These are phyloP conservation scores for Siphlonurus alternatus DNA, from an alignment of 2,888 invertebrate genomes.

Conservation along the genomic window DNA sequence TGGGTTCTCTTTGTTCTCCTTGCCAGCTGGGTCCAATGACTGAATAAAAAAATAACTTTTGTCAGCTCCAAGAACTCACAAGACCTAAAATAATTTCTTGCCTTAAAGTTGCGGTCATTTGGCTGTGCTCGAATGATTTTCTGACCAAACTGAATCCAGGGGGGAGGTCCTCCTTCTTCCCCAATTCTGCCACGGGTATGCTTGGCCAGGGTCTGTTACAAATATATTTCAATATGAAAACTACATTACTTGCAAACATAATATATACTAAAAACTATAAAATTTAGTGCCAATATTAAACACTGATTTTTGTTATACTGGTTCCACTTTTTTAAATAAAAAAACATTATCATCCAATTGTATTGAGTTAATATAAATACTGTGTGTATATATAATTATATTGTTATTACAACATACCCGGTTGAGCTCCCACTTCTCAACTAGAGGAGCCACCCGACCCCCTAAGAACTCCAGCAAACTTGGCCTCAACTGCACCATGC, in stretches of 20 bases:
- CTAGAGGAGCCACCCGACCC: conserved; percentile 64
- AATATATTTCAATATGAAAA: background rate
- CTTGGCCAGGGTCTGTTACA: conserved; percentile 38
- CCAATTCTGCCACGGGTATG: conserved; percentile 41
- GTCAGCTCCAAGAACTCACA: background rate
- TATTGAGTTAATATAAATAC: too few relatives aligned
- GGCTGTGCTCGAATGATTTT: conserved; percentile 40
- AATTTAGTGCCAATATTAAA: too few relatives aligned
- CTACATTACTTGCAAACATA: too few relatives aligned
- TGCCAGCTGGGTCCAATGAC: conserved; percentile 26
- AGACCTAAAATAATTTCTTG: conserved; percentile 6
- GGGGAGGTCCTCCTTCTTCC: conserved; percentile 65
- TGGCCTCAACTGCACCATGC: conserved; percentile 53
- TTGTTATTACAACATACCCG: too few relatives aligned
- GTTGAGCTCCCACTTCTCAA: conserved; percentile 76
- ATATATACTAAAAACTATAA: too few relatives aligned
- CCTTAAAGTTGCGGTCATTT: conserved; percentile 41
- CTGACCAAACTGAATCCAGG: conserved; percentile 85
- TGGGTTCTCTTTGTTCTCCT: conserved; percentile 45
- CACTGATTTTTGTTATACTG: too few relatives aligned
- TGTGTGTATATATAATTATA: too few relatives aligned
- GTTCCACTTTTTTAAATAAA: too few relatives aligned
- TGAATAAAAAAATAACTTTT: conserved; percentile 4
- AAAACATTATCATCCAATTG: too few relatives aligned
- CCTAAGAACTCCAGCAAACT: conserved; percentile 55